Evolutionary conservation across 2,113 vertebrate species (phyloP), one percentile per base, ranked within the genome.

Genomic region (Neotragus pygmaeus): DNA sequence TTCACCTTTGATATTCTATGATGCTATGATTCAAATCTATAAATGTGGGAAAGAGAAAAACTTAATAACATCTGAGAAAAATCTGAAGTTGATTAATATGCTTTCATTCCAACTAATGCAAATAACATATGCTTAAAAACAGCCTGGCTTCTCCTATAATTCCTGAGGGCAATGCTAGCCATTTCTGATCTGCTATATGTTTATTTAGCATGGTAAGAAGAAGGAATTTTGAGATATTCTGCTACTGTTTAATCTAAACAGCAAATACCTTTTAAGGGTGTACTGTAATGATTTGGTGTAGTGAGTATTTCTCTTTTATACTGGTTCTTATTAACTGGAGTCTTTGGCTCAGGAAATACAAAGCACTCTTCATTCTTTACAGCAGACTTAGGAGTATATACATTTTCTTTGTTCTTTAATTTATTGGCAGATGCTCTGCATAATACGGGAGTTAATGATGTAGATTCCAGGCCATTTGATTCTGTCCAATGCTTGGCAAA

Each of bases 331-430:
- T 95, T 99, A 96, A 97, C 96, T 9, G 99, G 99, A 39, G 98
- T 99, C 94, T 98, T 98, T 23, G 99, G 99, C 88, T 98, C 98
- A 88, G 99, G 99, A 97, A 99, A 95, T 0, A 85, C 97, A 98
- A 99, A 99, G 5, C 97, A 78, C 0, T 98, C 98, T 27, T 98
- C 98, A 19, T 98, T 98, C 95, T 98, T 98, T 55, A 95, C 45
- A 91, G 93, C 23, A 73, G 96, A 75, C n/a, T 87, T 97, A 80
- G 96, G 97, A 81, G 86, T 95, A 95, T 78, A 97, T 13, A 97
- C 80, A 91, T 99, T 99, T 94, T 99, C 99, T 98, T 99, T 99
- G 98, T 99, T 99, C 97, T 99, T 98, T 53, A 39, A 92, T 89
- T 98, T 98, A 94, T 98, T 98, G 78, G 98, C 97, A 93, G 97